Evolutionary conservation across 2,113 vertebrate genomes (phyloP).

Genomic region (Chaetodon trifascialis): DNA sequence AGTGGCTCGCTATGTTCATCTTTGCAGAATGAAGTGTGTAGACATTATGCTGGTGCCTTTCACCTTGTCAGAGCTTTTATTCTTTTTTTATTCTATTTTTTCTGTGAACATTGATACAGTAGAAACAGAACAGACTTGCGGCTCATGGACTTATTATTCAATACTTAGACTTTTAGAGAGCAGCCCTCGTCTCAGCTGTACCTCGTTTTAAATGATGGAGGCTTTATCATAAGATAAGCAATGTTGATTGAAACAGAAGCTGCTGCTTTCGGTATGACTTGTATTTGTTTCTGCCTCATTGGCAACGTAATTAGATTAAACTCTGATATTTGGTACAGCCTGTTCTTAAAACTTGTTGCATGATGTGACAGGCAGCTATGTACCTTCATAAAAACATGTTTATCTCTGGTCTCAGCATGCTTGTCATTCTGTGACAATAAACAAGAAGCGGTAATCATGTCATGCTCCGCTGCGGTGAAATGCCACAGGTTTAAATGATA

Average conservation of each 20-base stretch:
- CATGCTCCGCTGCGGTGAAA: constrained; percentile 13
- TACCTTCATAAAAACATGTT: not conserved
- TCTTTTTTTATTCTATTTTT: too few species aligned
- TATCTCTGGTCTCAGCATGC: constrained; percentile 16
- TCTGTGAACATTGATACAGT: not conserved
- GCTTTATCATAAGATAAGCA: not conserved
- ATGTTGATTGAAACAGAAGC: not conserved
- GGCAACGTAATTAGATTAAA: not conserved
- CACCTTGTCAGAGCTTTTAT: too few species aligned
- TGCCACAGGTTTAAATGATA: not conserved
- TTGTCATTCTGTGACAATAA: not conserved
- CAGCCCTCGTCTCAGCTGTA: not conserved
- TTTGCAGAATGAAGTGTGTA: not conserved
- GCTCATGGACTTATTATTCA: not conserved
- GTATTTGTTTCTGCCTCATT: not conserved
- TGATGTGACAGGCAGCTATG: not conserved
- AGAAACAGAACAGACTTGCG: not conserved
- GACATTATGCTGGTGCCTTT: too few species aligned
- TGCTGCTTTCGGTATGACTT: not conserved
- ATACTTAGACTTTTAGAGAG: not conserved
- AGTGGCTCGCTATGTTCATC: not conserved
- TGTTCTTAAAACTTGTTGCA: not conserved
- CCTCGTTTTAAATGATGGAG: not conserved
- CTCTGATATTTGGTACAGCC: not conserved
- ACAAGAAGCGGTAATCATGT: not conserved